A percentile compares a stretch with the other conserved stretches of the same genome.
phyloP scores from a whole-genome alignment of 2,113 vertebrate species.

The Trogon melanurus region DNA sequence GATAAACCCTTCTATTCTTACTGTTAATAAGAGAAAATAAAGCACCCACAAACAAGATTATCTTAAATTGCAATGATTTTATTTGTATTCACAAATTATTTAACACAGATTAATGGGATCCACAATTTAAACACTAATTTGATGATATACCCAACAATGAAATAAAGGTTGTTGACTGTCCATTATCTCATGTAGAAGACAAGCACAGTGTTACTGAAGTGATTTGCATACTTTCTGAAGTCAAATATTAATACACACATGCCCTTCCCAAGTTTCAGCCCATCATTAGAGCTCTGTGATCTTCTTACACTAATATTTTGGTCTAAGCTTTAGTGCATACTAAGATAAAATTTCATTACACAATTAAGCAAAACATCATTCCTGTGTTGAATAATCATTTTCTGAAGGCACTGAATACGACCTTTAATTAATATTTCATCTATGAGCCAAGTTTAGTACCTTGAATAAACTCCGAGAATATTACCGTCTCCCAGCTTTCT shows the following conservation, averaged over 20 bases:
- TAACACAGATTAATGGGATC: background rate
- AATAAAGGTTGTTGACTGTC: conserved; percentile 8
- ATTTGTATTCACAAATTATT: background rate
- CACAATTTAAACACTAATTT: conserved; percentile 28
- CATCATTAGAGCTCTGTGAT: conserved; percentile 20
- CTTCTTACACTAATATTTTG: background rate
- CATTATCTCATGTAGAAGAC: background rate
- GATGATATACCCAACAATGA: background rate
- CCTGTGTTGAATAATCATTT: conserved; percentile 59
- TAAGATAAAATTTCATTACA: conserved; percentile 24
- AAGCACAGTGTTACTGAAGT: conserved; percentile 9
- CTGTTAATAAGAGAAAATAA: background rate
- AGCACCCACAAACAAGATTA: background rate
- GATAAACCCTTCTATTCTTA: background rate
- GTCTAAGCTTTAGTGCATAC: background rate
- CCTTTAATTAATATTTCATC: conserved; percentile 71
- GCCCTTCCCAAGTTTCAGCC: conserved; percentile 3
- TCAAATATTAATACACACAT: background rate
- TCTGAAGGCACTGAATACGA: conserved; percentile 45
- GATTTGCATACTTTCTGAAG: background rate
- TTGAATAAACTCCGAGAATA: conserved; percentile 59
- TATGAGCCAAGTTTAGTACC: background rate
- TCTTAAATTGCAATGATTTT: background rate
- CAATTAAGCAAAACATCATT: conserved; percentile 44
- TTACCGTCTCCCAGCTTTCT: background rate